A percentile compares a stretch with the other conserved stretches of the same genome.
Evolutionary conservation across 2,888 invertebrate genomes (phyloP).

Genomic region (Thalpophila matura): DNA sequence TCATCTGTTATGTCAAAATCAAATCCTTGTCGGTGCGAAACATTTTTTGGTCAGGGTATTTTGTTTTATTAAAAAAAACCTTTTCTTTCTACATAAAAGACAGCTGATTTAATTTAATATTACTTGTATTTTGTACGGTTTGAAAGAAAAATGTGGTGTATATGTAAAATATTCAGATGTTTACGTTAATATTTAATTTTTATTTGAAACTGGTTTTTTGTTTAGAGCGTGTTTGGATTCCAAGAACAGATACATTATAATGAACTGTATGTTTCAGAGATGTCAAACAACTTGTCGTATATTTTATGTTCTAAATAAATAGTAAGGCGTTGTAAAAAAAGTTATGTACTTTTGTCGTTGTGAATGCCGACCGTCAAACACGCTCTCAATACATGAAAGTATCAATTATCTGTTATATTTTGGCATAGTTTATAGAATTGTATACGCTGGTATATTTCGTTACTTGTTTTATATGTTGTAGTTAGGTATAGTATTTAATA

Average conservation of each 20-base stretch:
- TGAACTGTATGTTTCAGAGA: too few relatives aligned
- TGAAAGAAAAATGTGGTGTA: not conserved
- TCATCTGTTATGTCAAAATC: too few relatives aligned
- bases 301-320: too few relatives aligned
- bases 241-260: too few relatives aligned
- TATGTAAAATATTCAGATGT: conserved; percentile 8
- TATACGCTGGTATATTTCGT: conserved; percentile 56
- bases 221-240: conserved; percentile 19
- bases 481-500: conserved; percentile 52
- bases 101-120: not conserved
- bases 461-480: conserved; percentile 55
- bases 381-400: not conserved
- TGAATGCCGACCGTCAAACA: not conserved
- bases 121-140: not conserved
- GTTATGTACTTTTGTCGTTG: too few relatives aligned
- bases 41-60: not conserved
- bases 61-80: not conserved
- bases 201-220: conserved; percentile 6
- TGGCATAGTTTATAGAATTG: conserved; percentile 56
- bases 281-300: too few relatives aligned
- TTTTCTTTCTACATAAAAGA: not conserved
- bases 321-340: too few relatives aligned
- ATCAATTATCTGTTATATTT: conserved; percentile 47
- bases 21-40: not conserved
- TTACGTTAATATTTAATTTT: conserved; percentile 1